Percentiles rank a stretch among this genome's conserved stretches.
phyloP scores from a whole-genome alignment of 2,888 invertebrate species.

The Pterostichus niger region DNA sequence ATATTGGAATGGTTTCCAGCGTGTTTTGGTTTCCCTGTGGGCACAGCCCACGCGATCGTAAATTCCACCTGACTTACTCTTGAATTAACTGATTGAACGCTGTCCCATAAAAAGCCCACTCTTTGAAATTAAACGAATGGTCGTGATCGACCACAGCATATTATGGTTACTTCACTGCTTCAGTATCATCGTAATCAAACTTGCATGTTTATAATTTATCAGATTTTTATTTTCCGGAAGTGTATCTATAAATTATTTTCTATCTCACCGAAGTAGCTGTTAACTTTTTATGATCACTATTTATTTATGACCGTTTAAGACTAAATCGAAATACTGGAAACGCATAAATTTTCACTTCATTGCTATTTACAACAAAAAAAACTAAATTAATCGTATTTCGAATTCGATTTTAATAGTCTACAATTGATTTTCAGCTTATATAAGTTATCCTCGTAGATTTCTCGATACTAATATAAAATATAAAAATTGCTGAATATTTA shows the following conservation, averaged over 20 bases:
- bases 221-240: slow-evolving; percentile 34
- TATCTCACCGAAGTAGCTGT: slow-evolving; percentile 13
- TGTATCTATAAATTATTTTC: slow-evolving; percentile 33
- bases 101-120: slow-evolving; percentile 65
- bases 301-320: slow-evolving; percentile 1
- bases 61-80: slow-evolving; percentile 59
- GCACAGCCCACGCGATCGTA: slow-evolving; percentile 64
- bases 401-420: too few species aligned
- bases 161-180: slow-evolving; percentile 18
- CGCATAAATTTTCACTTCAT: neutral
- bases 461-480: too few species aligned
- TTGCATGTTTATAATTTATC: slow-evolving; percentile 29
- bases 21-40: slow-evolving; percentile 62
- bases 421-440: too few species aligned
- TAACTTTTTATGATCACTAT: slow-evolving; percentile 30
- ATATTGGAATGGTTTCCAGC: slow-evolving; percentile 35
- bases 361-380: slow-evolving; percentile 2
- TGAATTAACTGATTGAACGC: slow-evolving; percentile 67
- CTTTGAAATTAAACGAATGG: slow-evolving; percentile 59
- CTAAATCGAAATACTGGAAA: neutral
- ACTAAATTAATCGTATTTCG: too few species aligned
- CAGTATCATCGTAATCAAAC: slow-evolving; percentile 2
- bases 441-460: too few species aligned
- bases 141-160: slow-evolving; percentile 34
- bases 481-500: too few species aligned